phyloP scores from a whole-genome alignment of 1,140 invertebrate genomes.

The Chironomus striatipennis region DNA sequence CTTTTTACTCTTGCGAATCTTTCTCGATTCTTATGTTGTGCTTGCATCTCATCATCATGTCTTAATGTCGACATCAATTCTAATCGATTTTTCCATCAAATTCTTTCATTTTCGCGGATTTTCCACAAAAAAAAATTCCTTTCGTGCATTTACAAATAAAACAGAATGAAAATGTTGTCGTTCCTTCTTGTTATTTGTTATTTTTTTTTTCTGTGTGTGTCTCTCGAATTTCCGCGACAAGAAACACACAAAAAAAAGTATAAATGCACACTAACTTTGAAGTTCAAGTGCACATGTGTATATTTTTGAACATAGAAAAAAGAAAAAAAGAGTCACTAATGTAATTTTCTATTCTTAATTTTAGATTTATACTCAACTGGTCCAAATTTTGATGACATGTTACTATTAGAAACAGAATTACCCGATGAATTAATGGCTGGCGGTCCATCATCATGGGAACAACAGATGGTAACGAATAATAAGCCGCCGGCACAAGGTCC shows the following conservation, averaged over 20 bases:
- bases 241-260: not conserved
- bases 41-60: not conserved
- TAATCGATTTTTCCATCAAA: constrained; percentile 7
- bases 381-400: constrained; percentile 59
- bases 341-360: constrained; percentile 26
- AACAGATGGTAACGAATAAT: constrained; percentile 48
- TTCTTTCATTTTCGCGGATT: not conserved
- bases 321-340: no score
- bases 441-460: constrained; percentile 54
- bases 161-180: not conserved
- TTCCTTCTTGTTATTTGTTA: not conserved
- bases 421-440: constrained; percentile 80
- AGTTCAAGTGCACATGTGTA: constrained; percentile 2
- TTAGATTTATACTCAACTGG: constrained; percentile 55
- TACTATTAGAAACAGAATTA: constrained; percentile 82
- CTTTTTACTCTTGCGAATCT: no score
- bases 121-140: not conserved
- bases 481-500: constrained; percentile 69
- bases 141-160: not conserved
- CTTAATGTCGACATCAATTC: not conserved
- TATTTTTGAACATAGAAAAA: not conserved
- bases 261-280: not conserved
- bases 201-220: no score
- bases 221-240: no score
- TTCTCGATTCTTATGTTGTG: no score